phyloP scores from a whole-genome alignment of 2,113 vertebrate genomes.

The Amphilophus citrinellus region DNA sequence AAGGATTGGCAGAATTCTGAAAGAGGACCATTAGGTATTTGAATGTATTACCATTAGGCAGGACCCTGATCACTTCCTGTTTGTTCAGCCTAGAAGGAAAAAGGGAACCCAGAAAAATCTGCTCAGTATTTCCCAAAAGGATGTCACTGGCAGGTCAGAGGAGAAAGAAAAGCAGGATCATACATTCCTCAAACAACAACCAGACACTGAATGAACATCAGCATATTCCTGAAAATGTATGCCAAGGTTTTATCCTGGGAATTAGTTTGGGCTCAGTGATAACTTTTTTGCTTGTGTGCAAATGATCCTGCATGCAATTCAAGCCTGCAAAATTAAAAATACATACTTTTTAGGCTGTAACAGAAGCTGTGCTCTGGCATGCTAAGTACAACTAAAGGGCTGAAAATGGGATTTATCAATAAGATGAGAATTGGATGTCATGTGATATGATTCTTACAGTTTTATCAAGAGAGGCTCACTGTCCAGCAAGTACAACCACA shows the following conservation, averaged over 20 bases:
- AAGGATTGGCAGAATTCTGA: too few species aligned
- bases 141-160: slow-evolving; percentile 8
- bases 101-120: neutral
- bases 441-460: slow-evolving; percentile 19
- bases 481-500: slow-evolving; percentile 13
- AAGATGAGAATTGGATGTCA: slow-evolving; percentile 10
- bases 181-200: neutral
- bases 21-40: neutral
- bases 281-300: slow-evolving; percentile 38
- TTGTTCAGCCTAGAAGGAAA: neutral
- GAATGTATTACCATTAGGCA: neutral
- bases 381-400: slow-evolving; percentile 1
- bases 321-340: slow-evolving; percentile 33
- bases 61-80: neutral
- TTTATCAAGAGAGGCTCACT: slow-evolving; percentile 10
- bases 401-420: slow-evolving; percentile 39
- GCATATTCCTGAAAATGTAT: slow-evolving; percentile 4
- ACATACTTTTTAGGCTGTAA: slow-evolving; percentile 34
- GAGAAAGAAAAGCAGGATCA: neutral
- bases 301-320: slow-evolving; percentile 50
- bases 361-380: slow-evolving; percentile 26
- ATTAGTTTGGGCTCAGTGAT: slow-evolving; percentile 10
- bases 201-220: neutral
- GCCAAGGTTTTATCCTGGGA: slow-evolving; percentile 3
- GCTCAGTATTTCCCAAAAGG: slow-evolving; percentile 8